Conservation (phyloP, 1,140 invertebrate genomes). For the Eumaeus atala region DNA sequence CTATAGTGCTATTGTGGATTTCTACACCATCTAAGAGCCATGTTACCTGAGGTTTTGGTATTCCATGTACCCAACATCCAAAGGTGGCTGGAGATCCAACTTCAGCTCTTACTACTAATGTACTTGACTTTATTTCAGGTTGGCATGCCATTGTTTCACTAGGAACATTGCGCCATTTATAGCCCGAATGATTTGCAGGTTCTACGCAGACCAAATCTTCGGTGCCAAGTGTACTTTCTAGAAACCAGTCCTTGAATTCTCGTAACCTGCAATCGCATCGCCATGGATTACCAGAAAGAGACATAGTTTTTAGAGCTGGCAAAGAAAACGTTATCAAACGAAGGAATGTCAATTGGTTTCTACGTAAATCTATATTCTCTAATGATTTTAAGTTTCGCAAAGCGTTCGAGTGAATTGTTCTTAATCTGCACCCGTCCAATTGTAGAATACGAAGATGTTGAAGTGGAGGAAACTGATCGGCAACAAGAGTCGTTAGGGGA, state of each 20-base stretch:
- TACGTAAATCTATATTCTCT: slow-evolving; percentile 66
- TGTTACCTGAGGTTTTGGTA: slow-evolving; percentile 87
- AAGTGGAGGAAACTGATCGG: slow-evolving; percentile 83
- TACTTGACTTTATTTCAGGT: slow-evolving; percentile 62
- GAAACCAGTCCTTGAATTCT: slow-evolving; percentile 87
- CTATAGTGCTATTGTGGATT: slow-evolving; percentile 58
- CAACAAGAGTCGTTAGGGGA: slow-evolving; percentile 77
- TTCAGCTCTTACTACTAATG: slow-evolving; percentile 62
- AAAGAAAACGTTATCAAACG: slow-evolving; percentile 63
- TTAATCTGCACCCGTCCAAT: slow-evolving; percentile 84
- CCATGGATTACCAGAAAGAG: slow-evolving; percentile 91
- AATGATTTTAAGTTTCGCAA: slow-evolving; percentile 63
- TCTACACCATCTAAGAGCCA: slow-evolving; percentile 86
- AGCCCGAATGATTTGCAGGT: slow-evolving; percentile 55
- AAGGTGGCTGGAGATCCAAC: slow-evolving; percentile 76
- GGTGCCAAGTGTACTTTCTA: slow-evolving; percentile 75
- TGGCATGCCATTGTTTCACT: slow-evolving; percentile 63
- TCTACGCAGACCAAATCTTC: slow-evolving; percentile 63
- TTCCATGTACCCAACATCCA: slow-evolving; percentile 85
- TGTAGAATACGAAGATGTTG: slow-evolving; percentile 84
- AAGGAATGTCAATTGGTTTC: slow-evolving; percentile 68
- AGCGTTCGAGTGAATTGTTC: slow-evolving; percentile 81
- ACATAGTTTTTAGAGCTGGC: slow-evolving; percentile 81
- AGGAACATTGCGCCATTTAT: slow-evolving; percentile 55
- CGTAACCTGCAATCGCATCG: slow-evolving; percentile 89